Percentiles rank a stretch among this genome's conserved stretches.
phyloP scores from a whole-genome alignment of 1,140 invertebrate genomes.

The Episyrphus balteatus region DNA sequence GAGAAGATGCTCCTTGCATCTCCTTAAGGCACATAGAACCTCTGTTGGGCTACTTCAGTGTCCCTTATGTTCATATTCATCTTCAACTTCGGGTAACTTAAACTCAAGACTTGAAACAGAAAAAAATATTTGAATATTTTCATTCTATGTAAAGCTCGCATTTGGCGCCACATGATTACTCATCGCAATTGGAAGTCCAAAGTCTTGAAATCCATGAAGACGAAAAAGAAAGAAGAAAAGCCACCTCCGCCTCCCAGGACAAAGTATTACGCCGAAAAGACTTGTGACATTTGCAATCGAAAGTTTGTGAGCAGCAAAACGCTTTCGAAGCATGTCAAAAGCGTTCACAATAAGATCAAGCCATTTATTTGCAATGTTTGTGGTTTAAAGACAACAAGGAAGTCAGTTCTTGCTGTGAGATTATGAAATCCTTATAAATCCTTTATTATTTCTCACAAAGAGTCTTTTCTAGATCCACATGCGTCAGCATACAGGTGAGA shows the following conservation, averaged over 20 bases:
- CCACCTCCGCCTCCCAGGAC: slow-evolving; percentile 14
- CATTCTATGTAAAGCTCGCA: slow-evolving; percentile 11
- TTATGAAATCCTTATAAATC: slow-evolving; percentile 25
- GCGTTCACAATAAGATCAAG: slow-evolving; percentile 65
- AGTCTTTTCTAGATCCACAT: slow-evolving; percentile 51
- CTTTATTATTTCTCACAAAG: no score
- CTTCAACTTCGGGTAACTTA: slow-evolving; percentile 40
- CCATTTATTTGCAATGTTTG: slow-evolving; percentile 67
- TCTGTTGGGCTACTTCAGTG: slow-evolving; percentile 56
- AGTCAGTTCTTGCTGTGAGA: slow-evolving; percentile 55
- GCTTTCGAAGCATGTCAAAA: slow-evolving; percentile 62
- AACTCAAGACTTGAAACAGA: no score
- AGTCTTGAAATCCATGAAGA: slow-evolving; percentile 16
- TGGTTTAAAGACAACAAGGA: slow-evolving; percentile 56
- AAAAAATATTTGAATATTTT: no score
- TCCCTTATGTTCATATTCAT: slow-evolving; percentile 49
- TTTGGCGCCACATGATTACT: slow-evolving; percentile 32
- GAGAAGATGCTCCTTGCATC: slow-evolving; percentile 50
- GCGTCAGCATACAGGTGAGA: slow-evolving; percentile 59
- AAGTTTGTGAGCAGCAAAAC: slow-evolving; percentile 64
- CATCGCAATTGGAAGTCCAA: slow-evolving; percentile 25
- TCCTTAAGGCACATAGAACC: slow-evolving; percentile 55
- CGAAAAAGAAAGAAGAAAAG: neutral
- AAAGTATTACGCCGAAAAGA: slow-evolving; percentile 51
- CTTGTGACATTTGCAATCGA: slow-evolving; percentile 57